Conservation (phyloP, 2,113 vertebrate species). For the Pelmatolapia mariae region DNA sequence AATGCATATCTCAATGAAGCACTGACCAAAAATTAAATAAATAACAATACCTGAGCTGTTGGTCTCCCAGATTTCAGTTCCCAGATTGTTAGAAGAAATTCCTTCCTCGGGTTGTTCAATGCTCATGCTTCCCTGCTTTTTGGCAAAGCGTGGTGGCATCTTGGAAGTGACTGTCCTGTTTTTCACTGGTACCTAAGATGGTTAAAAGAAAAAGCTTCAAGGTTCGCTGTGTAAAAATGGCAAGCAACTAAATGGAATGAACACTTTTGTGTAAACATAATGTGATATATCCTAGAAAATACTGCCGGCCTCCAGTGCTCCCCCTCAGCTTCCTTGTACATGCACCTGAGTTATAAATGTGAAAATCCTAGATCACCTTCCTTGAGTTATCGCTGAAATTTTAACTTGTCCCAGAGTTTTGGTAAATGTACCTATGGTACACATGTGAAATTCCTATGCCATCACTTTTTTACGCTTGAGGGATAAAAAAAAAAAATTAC, state of each 20-base stretch:
- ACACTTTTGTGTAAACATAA: background rate
- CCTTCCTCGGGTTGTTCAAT: conserved; percentile 84
- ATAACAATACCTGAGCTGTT: conserved; percentile 80
- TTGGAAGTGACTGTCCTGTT: conserved; percentile 84
- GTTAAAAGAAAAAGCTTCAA: background rate
- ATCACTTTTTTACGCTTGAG: background rate
- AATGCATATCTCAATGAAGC: background rate
- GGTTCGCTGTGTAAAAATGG: background rate
- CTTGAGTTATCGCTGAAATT: background rate
- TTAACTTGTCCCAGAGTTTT: background rate
- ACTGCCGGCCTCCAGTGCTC: background rate
- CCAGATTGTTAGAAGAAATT: conserved; percentile 82
- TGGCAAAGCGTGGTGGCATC: conserved; percentile 96
- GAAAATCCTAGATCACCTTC: background rate
- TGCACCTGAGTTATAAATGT: background rate
- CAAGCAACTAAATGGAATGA: background rate
- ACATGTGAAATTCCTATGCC: background rate
- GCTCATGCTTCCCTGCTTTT: conserved; percentile 86
- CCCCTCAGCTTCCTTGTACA: background rate
- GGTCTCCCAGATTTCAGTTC: conserved; percentile 97
- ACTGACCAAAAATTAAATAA: background rate
- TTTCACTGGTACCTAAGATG: conserved; percentile 79
- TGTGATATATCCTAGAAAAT: background rate
- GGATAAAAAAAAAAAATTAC: background rate
- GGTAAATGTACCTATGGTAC: background rate